Conservation (phyloP, 2,888 invertebrate species). For the Epinotia ramella region DNA sequence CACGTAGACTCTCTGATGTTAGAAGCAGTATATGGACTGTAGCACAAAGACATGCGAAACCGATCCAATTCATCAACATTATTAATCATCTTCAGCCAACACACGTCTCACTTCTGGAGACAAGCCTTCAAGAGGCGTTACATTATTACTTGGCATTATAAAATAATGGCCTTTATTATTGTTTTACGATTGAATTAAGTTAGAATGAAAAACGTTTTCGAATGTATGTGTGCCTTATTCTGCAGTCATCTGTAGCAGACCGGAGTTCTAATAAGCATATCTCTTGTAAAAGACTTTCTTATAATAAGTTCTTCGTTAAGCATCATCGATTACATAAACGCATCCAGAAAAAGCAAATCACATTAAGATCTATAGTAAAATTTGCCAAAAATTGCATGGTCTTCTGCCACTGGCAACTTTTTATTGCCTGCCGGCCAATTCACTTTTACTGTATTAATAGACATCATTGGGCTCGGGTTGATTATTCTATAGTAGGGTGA, state of each 20-base stretch:
- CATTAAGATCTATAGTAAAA: not conserved
- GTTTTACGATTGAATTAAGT: not conserved
- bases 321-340: not conserved
- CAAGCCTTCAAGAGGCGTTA: no score
- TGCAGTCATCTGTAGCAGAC: not conserved
- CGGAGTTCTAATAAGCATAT: slow-evolving; percentile 21
- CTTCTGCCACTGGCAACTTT: not conserved
- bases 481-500: no score
- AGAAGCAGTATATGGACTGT: not conserved
- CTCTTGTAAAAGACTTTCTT: slow-evolving; percentile 40
- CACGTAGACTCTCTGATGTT: not conserved
- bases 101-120: no score
- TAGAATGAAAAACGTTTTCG: not conserved
- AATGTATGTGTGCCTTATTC: not conserved
- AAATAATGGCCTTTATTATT: no score
- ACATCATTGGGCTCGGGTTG: not conserved
- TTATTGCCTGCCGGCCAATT: not conserved
- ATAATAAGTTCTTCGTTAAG: slow-evolving; percentile 25
- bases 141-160: no score
- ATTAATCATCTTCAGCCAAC: no score
- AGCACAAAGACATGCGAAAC: no score
- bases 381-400: not conserved
- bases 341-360: not conserved
- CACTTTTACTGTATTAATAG: not conserved
- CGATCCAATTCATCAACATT: no score